Evolutionary conservation across 1,140 invertebrate species (phyloP).

Genomic region (Drosophila nasuta): DNA sequence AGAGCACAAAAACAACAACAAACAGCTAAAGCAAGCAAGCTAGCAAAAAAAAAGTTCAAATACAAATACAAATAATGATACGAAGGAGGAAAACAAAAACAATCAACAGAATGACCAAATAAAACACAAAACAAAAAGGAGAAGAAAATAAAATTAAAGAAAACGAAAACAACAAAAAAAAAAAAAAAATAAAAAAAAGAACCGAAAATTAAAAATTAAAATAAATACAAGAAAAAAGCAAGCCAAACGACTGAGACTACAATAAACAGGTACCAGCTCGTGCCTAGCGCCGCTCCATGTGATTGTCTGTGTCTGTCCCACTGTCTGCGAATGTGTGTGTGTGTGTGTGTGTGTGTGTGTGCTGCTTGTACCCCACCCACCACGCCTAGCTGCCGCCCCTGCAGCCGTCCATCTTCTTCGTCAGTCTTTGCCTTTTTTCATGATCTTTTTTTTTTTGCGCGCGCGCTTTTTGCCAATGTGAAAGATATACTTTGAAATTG

Average conservation of each 20-base stretch:
- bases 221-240: slow-evolving; percentile 48
- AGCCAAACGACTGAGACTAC: slow-evolving; percentile 47
- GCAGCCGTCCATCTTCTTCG: slow-evolving; percentile 3
- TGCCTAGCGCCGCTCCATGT: slow-evolving; percentile 75
- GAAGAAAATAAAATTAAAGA: slow-evolving; percentile 33
- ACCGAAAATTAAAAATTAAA: slow-evolving; percentile 50
- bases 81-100: slow-evolving; percentile 23
- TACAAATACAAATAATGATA: slow-evolving; percentile 21
- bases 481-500: slow-evolving; percentile 35
- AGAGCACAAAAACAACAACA: too few relatives aligned
- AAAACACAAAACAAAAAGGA: slow-evolving; percentile 15
- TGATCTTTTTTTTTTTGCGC: not conserved
- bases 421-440: too few relatives aligned
- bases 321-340: slow-evolving; percentile 8
- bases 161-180: slow-evolving; percentile 29
- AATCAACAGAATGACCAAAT: slow-evolving; percentile 11
- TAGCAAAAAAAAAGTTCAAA: too few relatives aligned
- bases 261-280: slow-evolving; percentile 78
- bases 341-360: slow-evolving; percentile 14
- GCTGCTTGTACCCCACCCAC: slow-evolving; percentile 33
- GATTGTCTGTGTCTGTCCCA: slow-evolving; percentile 16
- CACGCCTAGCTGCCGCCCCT: slow-evolving; percentile 34
- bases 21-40: too few relatives aligned
- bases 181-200: slow-evolving; percentile 32
- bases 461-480: slow-evolving; percentile 1